These are phyloP conservation scores for Protodeltote pygarga DNA, from an alignment of 2,888 invertebrate species.

Conservation along the genomic window DNA sequence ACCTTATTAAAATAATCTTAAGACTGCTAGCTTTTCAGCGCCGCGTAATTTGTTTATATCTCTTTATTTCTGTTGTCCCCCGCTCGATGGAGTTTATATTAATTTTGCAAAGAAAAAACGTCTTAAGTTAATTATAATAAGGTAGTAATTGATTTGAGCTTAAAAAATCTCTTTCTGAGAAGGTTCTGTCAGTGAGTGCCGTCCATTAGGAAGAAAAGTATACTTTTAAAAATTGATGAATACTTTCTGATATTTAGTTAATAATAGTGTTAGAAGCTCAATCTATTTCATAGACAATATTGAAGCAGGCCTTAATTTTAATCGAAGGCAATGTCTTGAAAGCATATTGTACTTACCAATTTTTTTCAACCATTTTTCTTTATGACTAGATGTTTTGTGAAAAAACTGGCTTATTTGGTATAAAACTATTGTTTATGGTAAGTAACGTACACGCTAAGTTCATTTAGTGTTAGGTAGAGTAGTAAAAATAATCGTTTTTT, in stretches of 20 bases:
- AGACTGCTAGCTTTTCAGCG: too few species aligned
- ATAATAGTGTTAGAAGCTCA: not conserved
- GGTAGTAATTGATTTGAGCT: too few species aligned
- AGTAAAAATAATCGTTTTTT: conserved; percentile 35
- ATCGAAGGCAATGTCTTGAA: conserved; percentile 67
- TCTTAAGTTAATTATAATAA: too few species aligned
- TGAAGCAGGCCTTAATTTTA: conserved; percentile 38
- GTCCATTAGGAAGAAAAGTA: too few species aligned
- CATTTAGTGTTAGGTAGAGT: conserved; percentile 7
- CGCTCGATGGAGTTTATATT: too few species aligned
- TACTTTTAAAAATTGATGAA: not conserved
- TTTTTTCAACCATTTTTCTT: conserved; percentile 21
- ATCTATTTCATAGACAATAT: conserved; percentile 14
- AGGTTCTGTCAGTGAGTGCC: too few species aligned
- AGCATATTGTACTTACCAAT: conserved; percentile 49
- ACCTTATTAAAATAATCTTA: too few species aligned
- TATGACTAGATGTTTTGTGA: conserved; percentile 37
- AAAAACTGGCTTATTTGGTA: conserved; percentile 41
- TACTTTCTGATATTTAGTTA: not conserved
- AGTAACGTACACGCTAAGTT: conserved; percentile 16
- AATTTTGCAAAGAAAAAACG: too few species aligned
- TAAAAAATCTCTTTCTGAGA: too few species aligned
- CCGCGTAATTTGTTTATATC: too few species aligned
- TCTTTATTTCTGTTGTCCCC: too few species aligned
- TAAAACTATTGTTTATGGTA: conserved; percentile 42